Conservation (phyloP, 2,888 invertebrate genomes). For the Lacanobia oleracea region DNA sequence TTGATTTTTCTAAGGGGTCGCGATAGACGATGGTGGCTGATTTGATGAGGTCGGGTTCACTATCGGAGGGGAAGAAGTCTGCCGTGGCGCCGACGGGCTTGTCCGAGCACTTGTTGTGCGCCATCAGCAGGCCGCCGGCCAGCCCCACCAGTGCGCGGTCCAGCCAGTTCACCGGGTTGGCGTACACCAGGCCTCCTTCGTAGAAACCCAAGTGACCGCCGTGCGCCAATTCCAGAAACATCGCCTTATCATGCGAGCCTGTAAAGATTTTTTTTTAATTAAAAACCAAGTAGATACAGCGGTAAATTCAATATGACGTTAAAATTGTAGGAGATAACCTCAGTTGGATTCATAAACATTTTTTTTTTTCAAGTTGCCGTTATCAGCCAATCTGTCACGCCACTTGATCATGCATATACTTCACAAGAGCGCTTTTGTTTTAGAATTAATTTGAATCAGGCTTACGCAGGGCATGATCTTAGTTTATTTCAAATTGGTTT, state of each 20-base stretch:
- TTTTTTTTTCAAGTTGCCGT: conserved; percentile 20
- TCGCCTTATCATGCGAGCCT: conserved; percentile 92
- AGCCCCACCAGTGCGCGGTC: conserved; percentile 96
- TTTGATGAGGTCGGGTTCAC: conserved; percentile 85
- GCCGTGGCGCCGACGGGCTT: conserved; percentile 66
- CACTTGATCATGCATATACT: conserved; percentile 30
- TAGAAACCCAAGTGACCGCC: conserved; percentile 99
- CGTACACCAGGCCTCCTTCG: conserved; percentile 96
- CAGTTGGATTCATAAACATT: conserved; percentile 17
- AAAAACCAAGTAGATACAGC: conserved; percentile 11
- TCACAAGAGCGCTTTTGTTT: background rate
- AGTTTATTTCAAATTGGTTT: background rate
- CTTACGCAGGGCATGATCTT: background rate
- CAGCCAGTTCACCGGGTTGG: conserved; percentile 97
- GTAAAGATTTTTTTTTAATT: conserved; percentile 69
- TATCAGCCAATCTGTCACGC: conserved; percentile 50
- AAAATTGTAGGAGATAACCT: conserved; percentile 44
- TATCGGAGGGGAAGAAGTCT: conserved; percentile 69
- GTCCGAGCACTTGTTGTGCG: conserved; percentile 87
- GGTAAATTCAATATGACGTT: conserved; percentile 19
- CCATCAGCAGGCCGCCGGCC: conserved; percentile 93
- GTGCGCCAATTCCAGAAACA: conserved; percentile 96
- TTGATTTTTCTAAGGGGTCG: conserved; percentile 82
- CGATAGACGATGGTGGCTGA: conserved; percentile 85
- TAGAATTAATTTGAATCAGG: background rate